Percentiles rank a stretch among this genome's conserved stretches.
These are phyloP conservation scores for Phaetusa simplex DNA, from an alignment of 2,113 vertebrate genomes.

Conservation along the genomic window DNA sequence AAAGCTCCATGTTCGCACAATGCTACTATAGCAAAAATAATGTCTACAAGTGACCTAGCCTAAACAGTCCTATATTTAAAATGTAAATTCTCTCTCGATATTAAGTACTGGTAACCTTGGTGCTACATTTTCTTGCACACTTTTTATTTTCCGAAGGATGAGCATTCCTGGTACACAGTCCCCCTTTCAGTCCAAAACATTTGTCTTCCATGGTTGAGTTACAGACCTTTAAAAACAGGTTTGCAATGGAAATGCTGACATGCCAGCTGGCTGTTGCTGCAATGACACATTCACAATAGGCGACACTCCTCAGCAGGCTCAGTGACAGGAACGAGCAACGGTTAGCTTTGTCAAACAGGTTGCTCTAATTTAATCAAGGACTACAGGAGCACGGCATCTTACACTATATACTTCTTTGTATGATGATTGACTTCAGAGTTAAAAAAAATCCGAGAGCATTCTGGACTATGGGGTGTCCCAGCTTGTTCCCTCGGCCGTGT, in stretches of 20 bases:
- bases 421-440: neutral
- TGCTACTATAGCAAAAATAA: neutral
- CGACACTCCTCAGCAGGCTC: neutral
- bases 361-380: neutral
- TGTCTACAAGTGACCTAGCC: neutral
- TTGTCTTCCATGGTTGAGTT: neutral
- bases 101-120: neutral
- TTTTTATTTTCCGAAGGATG: neutral
- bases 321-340: neutral
- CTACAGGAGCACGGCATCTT: neutral
- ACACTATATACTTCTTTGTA: neutral
- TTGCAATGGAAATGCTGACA: neutral
- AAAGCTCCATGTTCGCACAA: neutral
- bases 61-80: neutral
- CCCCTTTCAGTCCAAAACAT: neutral
- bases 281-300: constrained; percentile 14
- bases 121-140: neutral
- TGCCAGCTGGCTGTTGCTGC: constrained; percentile 11
- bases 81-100: neutral
- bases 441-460: neutral
- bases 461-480: neutral
- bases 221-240: constrained; percentile 41
- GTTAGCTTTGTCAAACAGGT: neutral
- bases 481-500: neutral
- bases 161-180: neutral